These are phyloP conservation scores for Vimba vimba DNA, from an alignment of 2,113 vertebrate species.

Conservation along the genomic window DNA sequence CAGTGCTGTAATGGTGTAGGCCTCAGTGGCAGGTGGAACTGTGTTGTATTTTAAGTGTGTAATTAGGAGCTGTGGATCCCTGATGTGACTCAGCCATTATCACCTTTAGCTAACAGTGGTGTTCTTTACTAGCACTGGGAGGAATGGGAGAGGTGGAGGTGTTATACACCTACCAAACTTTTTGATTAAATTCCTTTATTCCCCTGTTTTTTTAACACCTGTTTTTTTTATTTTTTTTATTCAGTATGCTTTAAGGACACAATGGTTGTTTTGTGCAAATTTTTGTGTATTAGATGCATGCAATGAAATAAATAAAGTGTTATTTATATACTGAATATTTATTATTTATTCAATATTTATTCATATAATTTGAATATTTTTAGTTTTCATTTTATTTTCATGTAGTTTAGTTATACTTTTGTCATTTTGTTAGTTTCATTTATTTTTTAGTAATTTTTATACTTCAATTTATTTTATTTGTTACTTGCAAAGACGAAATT, in stretches of 20 bases:
- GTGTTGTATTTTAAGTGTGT: constrained; percentile 39
- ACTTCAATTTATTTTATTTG: no score
- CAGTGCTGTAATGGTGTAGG: neutral
- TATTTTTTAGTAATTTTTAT: neutral
- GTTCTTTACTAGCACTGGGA: constrained; percentile 22
- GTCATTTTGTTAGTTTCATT: neutral
- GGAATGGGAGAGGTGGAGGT: neutral
- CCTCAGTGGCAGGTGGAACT: constrained; percentile 4
- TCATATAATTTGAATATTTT: neutral
- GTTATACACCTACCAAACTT: neutral
- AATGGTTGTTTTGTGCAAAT: neutral
- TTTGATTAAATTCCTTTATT: neutral
- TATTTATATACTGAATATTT: neutral
- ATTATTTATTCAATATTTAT: neutral
- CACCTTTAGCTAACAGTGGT: constrained; percentile 54
- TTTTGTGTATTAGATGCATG: neutral
- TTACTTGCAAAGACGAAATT: no score
- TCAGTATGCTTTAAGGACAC: no score
- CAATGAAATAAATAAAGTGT: neutral
- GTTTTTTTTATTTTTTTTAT: neutral
- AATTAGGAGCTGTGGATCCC: constrained; percentile 44
- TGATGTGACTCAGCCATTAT: constrained; percentile 54
- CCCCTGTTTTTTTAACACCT: neutral
- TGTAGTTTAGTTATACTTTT: neutral
- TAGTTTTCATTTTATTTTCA: neutral